These are phyloP conservation scores for Endotricha flammealis DNA, from an alignment of 2,888 invertebrate genomes.

Conservation along the genomic window DNA sequence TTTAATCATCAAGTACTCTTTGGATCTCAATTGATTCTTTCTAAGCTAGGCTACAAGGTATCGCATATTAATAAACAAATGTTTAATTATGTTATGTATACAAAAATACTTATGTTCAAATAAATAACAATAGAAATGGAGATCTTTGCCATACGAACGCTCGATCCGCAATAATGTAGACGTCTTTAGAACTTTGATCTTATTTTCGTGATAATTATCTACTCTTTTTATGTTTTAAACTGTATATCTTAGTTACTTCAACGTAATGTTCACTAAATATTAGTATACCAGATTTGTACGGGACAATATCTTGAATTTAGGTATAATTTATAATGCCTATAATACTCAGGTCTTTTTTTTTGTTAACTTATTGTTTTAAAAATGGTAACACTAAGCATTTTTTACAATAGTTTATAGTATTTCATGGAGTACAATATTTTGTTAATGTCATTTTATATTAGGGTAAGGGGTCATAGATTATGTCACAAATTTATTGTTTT, in stretches of 20 bases:
- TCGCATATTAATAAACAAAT: too few relatives aligned
- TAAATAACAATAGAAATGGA: too few relatives aligned
- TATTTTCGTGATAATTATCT: too few relatives aligned
- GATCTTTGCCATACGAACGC: too few relatives aligned
- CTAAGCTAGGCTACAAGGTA: too few relatives aligned
- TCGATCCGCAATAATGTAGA: too few relatives aligned
- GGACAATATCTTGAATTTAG: conserved; percentile 2
- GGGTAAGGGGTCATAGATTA: conserved; percentile 7
- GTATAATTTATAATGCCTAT: conserved; percentile 9
- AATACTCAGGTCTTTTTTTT: conserved; percentile 21
- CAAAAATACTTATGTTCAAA: too few relatives aligned
- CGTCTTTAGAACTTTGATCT: too few relatives aligned
- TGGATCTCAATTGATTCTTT: too few relatives aligned
- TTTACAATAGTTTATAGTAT: conserved; percentile 10
- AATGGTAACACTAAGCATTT: conserved; percentile 13
- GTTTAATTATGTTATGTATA: too few relatives aligned
- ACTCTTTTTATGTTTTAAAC: not conserved
- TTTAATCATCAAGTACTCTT: too few relatives aligned
- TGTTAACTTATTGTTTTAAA: conserved; percentile 23
- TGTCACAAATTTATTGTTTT: conserved; percentile 1
- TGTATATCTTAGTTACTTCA: not conserved
- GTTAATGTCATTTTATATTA: conserved; percentile 9
- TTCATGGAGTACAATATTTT: conserved; percentile 6
- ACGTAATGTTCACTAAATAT: not conserved
- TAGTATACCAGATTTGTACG: not conserved